Base-by-base conservation (phyloP, 2,797 vertebrate species). In the Anabacerthia variegaticeps region DNA sequence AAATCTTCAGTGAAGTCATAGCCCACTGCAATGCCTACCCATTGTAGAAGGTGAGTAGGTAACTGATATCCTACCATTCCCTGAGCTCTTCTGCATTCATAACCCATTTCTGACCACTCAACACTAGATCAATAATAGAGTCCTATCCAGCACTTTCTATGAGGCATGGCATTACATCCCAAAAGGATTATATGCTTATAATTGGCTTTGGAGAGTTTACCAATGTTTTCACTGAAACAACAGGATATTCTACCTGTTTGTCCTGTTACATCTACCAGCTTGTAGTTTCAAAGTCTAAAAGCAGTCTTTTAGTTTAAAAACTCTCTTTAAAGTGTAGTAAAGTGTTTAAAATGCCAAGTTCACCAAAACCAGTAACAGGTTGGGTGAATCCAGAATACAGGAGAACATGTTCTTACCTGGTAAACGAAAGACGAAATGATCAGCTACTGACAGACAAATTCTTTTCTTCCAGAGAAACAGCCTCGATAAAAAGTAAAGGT, bases 401-500 rank as follows among this genome's bases (percentile, higher is more conserved):
- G 24, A 43, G 76, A 91, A 46, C 4, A 12, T 3, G 10, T 62
- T 90, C 94, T 98, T 98, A 99, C 99, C 99, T 98, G 99, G 99
- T 71, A 99, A 94, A 97, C 99, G 99, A 97, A 99, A 99, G 93
- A 99, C 98, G 97, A 99, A 98, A 97, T 99, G 97, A 97, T 99
- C 99, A 36, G 98, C 99, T 58, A 99, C 99, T 51, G 99, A 98
- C 93, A 99, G 98, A 93, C 99, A 99, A 61, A 98, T 96, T 86
- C 99, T 98, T 72, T 99, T 98, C 97, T 99, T 99, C 94, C 98
- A 98, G 72, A 99, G 97, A 95, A 99, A 99, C 21, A 99, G 97
- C 62, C 96, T 98, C 65, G 99, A 98, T 97, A 99, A 97, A 96
- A 99, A 99, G 96, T 99, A 99, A 94, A 99, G 99, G 97, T 99